These are phyloP conservation scores for Pteropus alecto DNA, from an alignment of 2,113 vertebrate genomes.

Conservation along the genomic window DNA sequence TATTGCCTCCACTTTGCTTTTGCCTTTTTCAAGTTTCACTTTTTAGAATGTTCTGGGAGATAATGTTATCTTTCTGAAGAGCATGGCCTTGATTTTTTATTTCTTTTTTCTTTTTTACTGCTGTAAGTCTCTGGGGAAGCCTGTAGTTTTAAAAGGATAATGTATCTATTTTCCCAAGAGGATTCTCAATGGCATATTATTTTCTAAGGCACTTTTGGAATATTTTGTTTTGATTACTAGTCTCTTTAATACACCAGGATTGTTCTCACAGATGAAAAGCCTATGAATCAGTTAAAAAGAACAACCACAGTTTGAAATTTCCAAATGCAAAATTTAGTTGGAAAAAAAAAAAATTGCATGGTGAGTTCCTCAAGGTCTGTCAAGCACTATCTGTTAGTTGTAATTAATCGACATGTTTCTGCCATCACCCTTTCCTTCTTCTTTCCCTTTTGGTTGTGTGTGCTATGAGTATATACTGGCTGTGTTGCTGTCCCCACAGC, in stretches of 20 bases:
- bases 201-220: background rate
- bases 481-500: background rate
- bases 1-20: background rate
- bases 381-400: background rate
- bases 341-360: background rate
- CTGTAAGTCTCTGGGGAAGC: background rate
- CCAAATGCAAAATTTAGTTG: background rate
- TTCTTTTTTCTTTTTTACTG: background rate
- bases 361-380: background rate
- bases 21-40: background rate
- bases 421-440: background rate
- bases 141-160: background rate
- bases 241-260: background rate
- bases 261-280: background rate
- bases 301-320: background rate
- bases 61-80: background rate
- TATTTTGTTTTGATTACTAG: background rate
- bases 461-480: background rate
- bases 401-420: background rate
- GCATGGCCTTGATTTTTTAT: background rate
- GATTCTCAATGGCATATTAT: background rate
- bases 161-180: background rate
- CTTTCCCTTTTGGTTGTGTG: background rate
- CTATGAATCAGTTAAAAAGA: background rate
- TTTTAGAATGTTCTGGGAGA: background rate